Evolutionary conservation across 2,797 vertebrate species (phyloP).

Genomic region (Taenioides sp.): DNA sequence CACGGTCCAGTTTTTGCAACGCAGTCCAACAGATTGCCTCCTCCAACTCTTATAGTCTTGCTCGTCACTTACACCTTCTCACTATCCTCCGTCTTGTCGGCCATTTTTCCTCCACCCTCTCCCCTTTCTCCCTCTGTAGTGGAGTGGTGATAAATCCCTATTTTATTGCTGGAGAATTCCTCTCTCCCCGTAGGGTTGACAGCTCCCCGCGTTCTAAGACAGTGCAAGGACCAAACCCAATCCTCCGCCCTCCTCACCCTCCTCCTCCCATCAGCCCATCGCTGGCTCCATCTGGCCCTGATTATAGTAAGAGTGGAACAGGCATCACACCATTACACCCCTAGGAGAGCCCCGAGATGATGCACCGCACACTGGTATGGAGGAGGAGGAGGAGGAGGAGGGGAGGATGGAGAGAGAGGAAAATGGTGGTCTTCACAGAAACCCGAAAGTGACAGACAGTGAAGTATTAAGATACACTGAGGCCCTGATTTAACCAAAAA

Average conservation of each 20-base stretch:
- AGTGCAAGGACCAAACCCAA: conserved; percentile 87
- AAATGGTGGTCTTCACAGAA: conserved; percentile 4
- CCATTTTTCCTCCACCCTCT: conserved; percentile 48
- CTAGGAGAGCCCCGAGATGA: conserved; percentile 59
- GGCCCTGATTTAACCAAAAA: background rate
- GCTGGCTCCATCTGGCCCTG: conserved; percentile 97
- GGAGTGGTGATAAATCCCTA: conserved; percentile 98
- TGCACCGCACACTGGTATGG: conserved; percentile 47
- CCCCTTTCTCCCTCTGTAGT: conserved; percentile 85
- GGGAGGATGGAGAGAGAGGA: conserved; percentile 12
- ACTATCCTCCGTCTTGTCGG: conserved; percentile 57
- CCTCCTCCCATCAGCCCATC: conserved; percentile 71
- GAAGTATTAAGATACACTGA: conserved; percentile 5
- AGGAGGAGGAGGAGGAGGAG: conserved; percentile 30
- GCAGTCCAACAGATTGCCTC: conserved; percentile 44
- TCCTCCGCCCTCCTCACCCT: conserved; percentile 47
- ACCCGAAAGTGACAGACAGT: conserved; percentile 1
- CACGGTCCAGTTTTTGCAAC: background rate
- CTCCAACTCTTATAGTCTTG: conserved; percentile 17
- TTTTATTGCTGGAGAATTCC: conserved; percentile 99
- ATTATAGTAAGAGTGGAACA: conserved; percentile 82
- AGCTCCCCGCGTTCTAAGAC: conserved; percentile 93
- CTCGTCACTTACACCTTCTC: conserved; percentile 37
- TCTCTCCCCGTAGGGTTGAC: conserved; percentile 96
- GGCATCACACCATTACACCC: conserved; percentile 81